Percentiles rank a stretch among this genome's conserved stretches.
Evolutionary conservation across 2,797 vertebrate genomes (phyloP).

Genomic region (Ispidina picta): DNA sequence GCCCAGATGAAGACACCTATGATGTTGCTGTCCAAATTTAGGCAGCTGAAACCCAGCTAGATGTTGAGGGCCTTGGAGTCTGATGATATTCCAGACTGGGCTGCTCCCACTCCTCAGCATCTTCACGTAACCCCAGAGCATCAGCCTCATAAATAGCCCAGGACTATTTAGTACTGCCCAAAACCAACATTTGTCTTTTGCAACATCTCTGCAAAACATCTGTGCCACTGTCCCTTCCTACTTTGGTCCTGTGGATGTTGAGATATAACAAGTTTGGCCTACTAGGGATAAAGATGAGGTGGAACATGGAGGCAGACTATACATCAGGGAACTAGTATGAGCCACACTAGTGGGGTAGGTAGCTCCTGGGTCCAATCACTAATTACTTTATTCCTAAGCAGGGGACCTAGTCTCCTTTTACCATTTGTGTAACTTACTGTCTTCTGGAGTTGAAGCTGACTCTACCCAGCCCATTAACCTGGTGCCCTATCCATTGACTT

Average conservation of each 20-base stretch:
- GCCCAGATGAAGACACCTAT: not conserved
- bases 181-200: not conserved
- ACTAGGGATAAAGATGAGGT: not conserved
- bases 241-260: not conserved
- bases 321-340: not conserved
- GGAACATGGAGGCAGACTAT: not conserved
- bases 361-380: not conserved
- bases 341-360: not conserved
- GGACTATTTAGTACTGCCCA: not conserved
- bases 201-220: not conserved
- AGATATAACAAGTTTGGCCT: not conserved
- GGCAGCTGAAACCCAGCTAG: not conserved
- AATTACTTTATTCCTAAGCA: not conserved
- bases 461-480: not conserved
- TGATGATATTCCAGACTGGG: not conserved
- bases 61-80: not conserved
- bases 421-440: not conserved
- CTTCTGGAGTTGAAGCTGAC: not conserved
- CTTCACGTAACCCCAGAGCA: not conserved
- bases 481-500: not conserved
- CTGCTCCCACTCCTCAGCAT: not conserved
- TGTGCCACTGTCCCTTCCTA: not conserved
- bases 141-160: not conserved
- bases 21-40: not conserved
- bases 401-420: not conserved